These are phyloP conservation scores for Petrolisthes cinctipes DNA, from an alignment of 2,888 invertebrate genomes.

Conservation along the genomic window DNA sequence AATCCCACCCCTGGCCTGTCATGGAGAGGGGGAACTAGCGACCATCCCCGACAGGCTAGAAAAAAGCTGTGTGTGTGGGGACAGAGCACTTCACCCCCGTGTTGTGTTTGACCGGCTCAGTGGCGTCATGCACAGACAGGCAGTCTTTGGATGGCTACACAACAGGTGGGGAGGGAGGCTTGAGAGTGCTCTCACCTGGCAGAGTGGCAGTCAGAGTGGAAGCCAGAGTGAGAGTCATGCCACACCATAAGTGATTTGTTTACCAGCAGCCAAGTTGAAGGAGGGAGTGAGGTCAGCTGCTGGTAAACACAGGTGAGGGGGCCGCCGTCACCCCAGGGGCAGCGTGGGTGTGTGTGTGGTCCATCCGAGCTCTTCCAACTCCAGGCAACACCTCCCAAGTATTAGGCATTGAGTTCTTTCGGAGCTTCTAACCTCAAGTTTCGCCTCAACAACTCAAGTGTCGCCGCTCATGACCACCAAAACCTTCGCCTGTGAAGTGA, in stretches of 20 bases:
- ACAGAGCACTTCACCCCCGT: conserved; percentile 44
- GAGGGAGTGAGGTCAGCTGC: conserved; percentile 30
- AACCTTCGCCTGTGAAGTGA: background rate
- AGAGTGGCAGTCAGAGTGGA: conserved; percentile 43
- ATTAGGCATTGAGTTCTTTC: background rate
- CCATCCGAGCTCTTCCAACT: background rate
- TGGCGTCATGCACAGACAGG: conserved; percentile 56
- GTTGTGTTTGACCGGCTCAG: conserved; percentile 54
- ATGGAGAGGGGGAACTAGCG: conserved; percentile 54
- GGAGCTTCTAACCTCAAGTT: background rate
- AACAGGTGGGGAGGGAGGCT: conserved; percentile 57
- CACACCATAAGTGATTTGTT: conserved; percentile 44
- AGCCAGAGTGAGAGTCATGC: conserved; percentile 31
- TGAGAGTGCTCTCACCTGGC: conserved; percentile 49
- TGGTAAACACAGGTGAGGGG: conserved; percentile 29
- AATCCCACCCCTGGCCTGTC: conserved; percentile 56
- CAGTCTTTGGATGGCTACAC: conserved; percentile 59
- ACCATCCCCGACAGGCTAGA: conserved; percentile 49
- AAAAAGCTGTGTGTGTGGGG: conserved; percentile 42
- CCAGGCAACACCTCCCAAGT: background rate
- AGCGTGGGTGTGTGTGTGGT: background rate
- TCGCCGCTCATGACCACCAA: background rate
- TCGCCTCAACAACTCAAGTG: conserved; percentile 6
- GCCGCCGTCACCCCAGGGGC: background rate
- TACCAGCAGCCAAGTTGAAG: conserved; percentile 27